These are phyloP conservation scores for Willowsia nigromaculata DNA, from an alignment of 2,888 invertebrate species.

Conservation along the genomic window DNA sequence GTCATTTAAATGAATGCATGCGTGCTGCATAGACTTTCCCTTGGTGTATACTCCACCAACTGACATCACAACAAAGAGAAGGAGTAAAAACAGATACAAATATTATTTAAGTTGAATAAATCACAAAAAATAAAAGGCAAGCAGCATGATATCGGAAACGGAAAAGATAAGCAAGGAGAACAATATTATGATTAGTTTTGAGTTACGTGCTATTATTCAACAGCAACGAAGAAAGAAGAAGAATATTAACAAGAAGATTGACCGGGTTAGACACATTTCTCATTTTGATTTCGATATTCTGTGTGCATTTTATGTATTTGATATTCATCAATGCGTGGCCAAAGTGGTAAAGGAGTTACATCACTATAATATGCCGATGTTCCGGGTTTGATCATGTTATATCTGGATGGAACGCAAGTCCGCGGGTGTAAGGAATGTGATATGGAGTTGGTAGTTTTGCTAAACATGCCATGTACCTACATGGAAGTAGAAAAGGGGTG, in stretches of 20 bases:
- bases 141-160: conserved; percentile 31
- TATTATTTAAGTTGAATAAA: conserved; percentile 52
- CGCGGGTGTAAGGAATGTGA: not conserved
- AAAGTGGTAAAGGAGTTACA: not conserved
- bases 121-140: conserved; percentile 40
- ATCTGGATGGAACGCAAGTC: not conserved
- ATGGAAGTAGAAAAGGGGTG: not conserved
- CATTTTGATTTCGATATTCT: not conserved
- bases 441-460: not conserved
- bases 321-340: conserved; percentile 8
- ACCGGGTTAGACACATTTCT: conserved; percentile 7
- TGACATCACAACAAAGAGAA: conserved; percentile 12
- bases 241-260: not conserved
- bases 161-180: conserved; percentile 22
- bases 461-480: not conserved
- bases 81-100: not conserved
- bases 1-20: conserved; percentile 2
- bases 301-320: not conserved
- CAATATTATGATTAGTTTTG: conserved; percentile 53
- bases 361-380: not conserved
- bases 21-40: not conserved
- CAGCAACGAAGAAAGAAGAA: conserved; percentile 24
- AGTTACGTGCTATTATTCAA: conserved; percentile 32
- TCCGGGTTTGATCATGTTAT: not conserved
- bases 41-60: conserved; percentile 31